Base-by-base conservation (phyloP, 2,797 vertebrate genomes). In the Microctenopoma lineatum region DNA sequence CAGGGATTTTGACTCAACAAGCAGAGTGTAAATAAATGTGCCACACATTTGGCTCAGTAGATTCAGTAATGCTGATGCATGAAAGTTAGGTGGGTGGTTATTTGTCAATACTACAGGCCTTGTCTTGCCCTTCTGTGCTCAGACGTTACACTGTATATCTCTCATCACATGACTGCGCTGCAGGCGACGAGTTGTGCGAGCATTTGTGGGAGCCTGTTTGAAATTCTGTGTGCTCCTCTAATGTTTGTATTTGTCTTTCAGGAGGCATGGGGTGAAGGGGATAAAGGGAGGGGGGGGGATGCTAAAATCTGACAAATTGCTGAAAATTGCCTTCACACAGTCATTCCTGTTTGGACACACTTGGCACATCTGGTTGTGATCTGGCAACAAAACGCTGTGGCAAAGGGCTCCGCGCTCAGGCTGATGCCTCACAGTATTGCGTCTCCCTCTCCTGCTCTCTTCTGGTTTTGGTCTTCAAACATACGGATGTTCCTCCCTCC, bases 281-380 rank as follows among this genome's bases (percentile, higher is more conserved):
- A 41, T 41, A 15, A 9, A 34, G 2, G 18, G 21, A 57, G 48
- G 58, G 57, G 51, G 60, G 57, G 55, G 36, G 80, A 82, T 90
- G 90, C 89, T 91, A 86, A 94, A 94, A 93, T 92, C 92, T 94
- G 94, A 95, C 94, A 95, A 95, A 95, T 95, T 95, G 93, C 92
- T 80, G 91, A 94, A 95, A 94, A 94, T 95, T 94, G 92, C 93
- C 92, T 92, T 93, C 94, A 92, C 89, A 88, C 93, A 90, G 91
- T 92, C 92, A 87, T 93, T 93, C 91, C 89, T 92, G 92, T 93
- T 94, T 93, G 90, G 93, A 93, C 90, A 91, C 92, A 93, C 91
- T 92, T 80, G 77, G 84, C 89, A 92, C 94, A 95, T 94, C 94
- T 95, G 94, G 93, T 92, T 94, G 92, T 92, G 92, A 95, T 95